Evolutionary conservation across 2,113 vertebrate species (phyloP), one percentile per base, ranked within the genome.

Genomic region (Xiphophorus couchianus): DNA sequence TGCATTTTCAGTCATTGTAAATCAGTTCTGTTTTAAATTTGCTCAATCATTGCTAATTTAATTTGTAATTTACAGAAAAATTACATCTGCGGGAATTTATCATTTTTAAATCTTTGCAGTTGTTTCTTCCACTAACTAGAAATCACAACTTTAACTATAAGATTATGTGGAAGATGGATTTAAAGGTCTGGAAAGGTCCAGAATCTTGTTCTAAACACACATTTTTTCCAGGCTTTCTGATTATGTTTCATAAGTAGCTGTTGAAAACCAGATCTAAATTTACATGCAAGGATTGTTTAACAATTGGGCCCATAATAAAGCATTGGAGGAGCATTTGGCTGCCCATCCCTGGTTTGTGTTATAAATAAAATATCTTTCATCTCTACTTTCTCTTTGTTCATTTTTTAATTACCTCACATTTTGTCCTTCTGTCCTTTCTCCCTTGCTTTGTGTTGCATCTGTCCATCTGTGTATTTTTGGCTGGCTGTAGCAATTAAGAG

Each of bases 391-490:
- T 62, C 75, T 76, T 80, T 22, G 13, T 70, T 76, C n/a, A 66
- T 66, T 76, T 72, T 78, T 83, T 66, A 71, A 80, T 84, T 71
- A 25, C 77, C 62, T 70, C 44, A 28, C 61, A 72, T 31, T 66
- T 28, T 71, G 19, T 62, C 72, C 51, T 48, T 60, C 22, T 82
- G 10, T 63, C 11, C 44, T 27, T 67, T 66, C n/a, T 71, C 69
- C 22, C 64, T 19, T 60, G 33, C 22, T 62, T 30, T 63, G 39
- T 67, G 64, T 10, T 81, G 63, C 31, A 27, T 73, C 13, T 62
- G 71, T 80, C 63, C 65, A 42, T 74, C 75, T 69, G 77, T 78
- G 76, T 66, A 84, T 77, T 70, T 75, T 83, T 85, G 85, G 82
- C 84, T 15, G 37, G 54, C 72, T 66, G 62, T 68, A 17, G 70